A percentile compares a stretch with the other conserved stretches of the same genome.
Conservation (phyloP, 2,888 invertebrate species). For the Schizaphis graminum region DNA sequence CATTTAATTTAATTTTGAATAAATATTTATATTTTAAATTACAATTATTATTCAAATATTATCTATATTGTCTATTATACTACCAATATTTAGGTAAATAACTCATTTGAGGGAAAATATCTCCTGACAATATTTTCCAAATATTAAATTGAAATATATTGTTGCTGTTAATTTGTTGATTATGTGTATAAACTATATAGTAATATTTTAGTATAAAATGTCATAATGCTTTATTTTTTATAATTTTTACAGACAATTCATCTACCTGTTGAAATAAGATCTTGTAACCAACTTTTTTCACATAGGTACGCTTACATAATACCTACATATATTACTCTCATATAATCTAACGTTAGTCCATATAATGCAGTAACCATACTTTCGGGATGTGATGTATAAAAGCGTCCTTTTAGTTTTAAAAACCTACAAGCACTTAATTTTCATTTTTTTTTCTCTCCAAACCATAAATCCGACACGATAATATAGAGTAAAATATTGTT, state of each 20-base stretch:
- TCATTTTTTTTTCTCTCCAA: conserved; percentile 40
- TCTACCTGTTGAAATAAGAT: neutral
- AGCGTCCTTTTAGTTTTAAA: conserved; percentile 38
- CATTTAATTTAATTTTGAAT: too few relatives aligned
- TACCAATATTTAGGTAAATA: too few relatives aligned
- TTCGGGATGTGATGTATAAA: conserved; percentile 18
- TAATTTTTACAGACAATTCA: neutral
- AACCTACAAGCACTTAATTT: conserved; percentile 55
- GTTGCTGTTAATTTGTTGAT: neutral
- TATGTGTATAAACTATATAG: neutral
- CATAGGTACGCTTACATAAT: neutral
- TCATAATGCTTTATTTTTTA: neutral
- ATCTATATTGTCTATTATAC: too few relatives aligned
- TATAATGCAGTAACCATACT: neutral
- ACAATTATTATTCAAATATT: too few relatives aligned
- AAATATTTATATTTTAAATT: too few relatives aligned
- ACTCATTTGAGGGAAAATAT: neutral
- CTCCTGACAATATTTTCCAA: neutral
- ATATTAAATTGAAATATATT: neutral
- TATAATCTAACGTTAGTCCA: conserved; percentile 3
- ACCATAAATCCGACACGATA: conserved; percentile 52
- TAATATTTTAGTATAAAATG: neutral
- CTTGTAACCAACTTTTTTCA: neutral
- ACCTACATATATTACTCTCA: neutral
- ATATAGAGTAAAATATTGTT: conserved; percentile 58